Percentiles rank a stretch among this genome's conserved stretches.
Evolutionary conservation across 2,113 vertebrate species (phyloP).

Genomic region (Vulpes lagopus): DNA sequence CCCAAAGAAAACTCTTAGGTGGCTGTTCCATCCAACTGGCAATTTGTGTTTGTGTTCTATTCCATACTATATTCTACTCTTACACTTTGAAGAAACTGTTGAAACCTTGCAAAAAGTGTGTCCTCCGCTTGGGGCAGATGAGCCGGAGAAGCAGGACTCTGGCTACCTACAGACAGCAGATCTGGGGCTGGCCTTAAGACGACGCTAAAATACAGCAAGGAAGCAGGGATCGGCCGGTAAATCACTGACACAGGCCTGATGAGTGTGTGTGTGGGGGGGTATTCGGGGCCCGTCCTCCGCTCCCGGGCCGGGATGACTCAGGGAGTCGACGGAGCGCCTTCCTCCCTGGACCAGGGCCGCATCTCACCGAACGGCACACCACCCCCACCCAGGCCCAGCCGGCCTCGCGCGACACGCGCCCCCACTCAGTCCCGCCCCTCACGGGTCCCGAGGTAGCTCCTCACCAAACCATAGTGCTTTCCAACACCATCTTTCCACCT

Average conservation of each 20-base stretch:
- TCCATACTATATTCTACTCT: neutral
- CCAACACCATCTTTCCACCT: conserved; percentile 94
- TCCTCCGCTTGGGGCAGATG: neutral
- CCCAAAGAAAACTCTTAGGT: neutral
- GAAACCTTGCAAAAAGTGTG: neutral
- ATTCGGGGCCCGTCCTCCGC: neutral
- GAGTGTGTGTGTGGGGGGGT: neutral
- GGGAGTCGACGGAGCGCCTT: conserved; percentile 56
- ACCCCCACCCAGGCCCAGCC: too few relatives aligned
- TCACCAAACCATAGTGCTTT: conserved; percentile 99
- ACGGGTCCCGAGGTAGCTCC: conserved; percentile 59
- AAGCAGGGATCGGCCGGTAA: neutral
- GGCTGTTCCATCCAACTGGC: neutral
- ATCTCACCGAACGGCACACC: rapidly evolving
- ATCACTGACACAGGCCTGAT: neutral
- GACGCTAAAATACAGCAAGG: neutral
- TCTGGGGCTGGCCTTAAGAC: neutral
- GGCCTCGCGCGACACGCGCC: neutral
- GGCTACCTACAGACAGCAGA: neutral
- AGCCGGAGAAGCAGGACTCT: neutral
- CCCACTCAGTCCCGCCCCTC: neutral
- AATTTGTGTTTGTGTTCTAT: neutral
- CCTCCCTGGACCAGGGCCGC: neutral
- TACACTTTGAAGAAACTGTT: neutral
- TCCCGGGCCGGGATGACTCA: conserved; percentile 83